These are phyloP conservation scores for Drosophila subsilvestris DNA, from an alignment of 2,888 invertebrate genomes.

Conservation along the genomic window DNA sequence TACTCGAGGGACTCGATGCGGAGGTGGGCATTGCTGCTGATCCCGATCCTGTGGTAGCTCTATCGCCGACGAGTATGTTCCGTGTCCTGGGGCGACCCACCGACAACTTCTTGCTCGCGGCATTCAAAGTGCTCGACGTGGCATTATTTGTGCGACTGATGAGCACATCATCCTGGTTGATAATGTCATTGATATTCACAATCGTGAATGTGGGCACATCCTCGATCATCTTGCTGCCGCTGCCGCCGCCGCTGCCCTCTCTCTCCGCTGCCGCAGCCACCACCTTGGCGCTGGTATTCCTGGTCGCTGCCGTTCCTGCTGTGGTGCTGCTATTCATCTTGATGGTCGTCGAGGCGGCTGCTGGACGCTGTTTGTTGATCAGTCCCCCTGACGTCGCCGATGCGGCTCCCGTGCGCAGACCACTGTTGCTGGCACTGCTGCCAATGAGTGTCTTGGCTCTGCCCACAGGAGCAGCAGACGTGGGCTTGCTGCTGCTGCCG, in stretches of 20 bases:
- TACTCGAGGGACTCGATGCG: background rate
- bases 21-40: background rate
- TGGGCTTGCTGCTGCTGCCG: slow-evolving; percentile 20
- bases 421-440: background rate
- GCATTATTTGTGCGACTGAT: slow-evolving; percentile 62
- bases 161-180: slow-evolving; percentile 82
- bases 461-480: background rate
- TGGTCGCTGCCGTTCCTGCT: background rate
- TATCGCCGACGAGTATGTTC: background rate
- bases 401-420: background rate
- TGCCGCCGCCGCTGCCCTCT: background rate
- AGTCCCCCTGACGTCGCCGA: background rate
- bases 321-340: background rate
- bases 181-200: slow-evolving; percentile 84
- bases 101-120: slow-evolving; percentile 35
- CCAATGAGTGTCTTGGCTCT: slow-evolving; percentile 7
- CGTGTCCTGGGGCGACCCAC: slow-evolving; percentile 28
- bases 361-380: background rate
- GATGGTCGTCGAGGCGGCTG: background rate
- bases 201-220: slow-evolving; percentile 84
- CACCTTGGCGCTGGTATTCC: background rate
- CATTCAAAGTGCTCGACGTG: slow-evolving; percentile 30
- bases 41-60: background rate
- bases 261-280: background rate
- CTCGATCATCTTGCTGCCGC: slow-evolving; percentile 46